Evolutionary conservation across 2,113 vertebrate genomes (phyloP), one percentile per base, ranked within the genome.

Genomic region (Triplophysa tibetana): DNA sequence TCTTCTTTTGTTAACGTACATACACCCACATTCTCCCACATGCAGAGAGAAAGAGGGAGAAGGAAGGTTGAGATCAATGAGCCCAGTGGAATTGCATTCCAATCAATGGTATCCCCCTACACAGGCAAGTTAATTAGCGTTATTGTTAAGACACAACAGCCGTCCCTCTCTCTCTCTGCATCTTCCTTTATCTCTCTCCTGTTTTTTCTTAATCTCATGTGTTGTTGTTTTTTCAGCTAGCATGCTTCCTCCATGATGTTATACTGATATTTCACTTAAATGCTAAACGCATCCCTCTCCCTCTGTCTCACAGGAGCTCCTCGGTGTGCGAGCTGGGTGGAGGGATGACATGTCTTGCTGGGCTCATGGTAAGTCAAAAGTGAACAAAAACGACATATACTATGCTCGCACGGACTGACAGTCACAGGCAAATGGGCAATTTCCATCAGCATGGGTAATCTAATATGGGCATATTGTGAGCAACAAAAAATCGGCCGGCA

Each of bases 311-410:
- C 48, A 85, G 79, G 50, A 69, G 72, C 26, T 91, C 94, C 87
- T 94, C 95, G 89, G 95, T 96, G 92, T 96, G 95, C 92, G 95
- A 96, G 90, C 93, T 96, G 91, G 95, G 95, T 89, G 95, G 95
- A 93, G 95, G 95, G 90, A 95, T 96, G 95, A 95, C 95, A 91
- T 96, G 95, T 94, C 94, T 96, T 91, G 95, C 95, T 93, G 95
- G 95, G 88, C 94, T 96, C 90, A 95, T 95, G 95, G 95, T 96
- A 96, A 94, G 94, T 95, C 61, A 84, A 82, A 79, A 58, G 68
- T 70, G 72, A 56, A 52, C 19, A 62, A 24, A 75, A 61, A 72
- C 45, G 1, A 29, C n/a, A 63, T 62, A 64, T 60, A 77, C n/a
- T 43, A 65, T 48, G 48, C 62, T 78, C 68, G 70, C 70, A 83